phyloP scores from a whole-genome alignment of 1,140 invertebrate genomes.

The Melitaea cinxia region DNA sequence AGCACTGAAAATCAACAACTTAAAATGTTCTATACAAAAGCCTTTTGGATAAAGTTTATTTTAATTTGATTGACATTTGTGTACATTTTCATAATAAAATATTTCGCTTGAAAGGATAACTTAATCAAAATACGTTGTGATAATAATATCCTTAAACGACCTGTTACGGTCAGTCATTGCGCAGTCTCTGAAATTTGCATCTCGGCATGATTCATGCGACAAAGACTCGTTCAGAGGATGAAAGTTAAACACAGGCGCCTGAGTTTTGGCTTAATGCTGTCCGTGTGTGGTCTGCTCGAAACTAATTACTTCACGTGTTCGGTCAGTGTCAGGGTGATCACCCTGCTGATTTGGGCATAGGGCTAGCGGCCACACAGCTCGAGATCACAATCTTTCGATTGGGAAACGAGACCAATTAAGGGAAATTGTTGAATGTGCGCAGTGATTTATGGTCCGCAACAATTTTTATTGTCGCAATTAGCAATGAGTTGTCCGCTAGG shows the following conservation, averaged over 20 bases:
- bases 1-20: too few relatives aligned
- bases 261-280: slow-evolving; percentile 26
- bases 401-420: slow-evolving; percentile 68
- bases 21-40: too few relatives aligned
- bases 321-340: slow-evolving; percentile 66
- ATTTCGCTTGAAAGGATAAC: too few relatives aligned
- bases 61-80: background rate
- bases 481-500: slow-evolving; percentile 42
- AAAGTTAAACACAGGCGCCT: slow-evolving; percentile 48
- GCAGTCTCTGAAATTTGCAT: slow-evolving; percentile 26
- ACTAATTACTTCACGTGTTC: slow-evolving; percentile 60
- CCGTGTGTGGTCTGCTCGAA: slow-evolving; percentile 56
- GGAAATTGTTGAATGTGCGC: slow-evolving; percentile 62
- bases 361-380: slow-evolving; percentile 54
- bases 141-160: background rate
- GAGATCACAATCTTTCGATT: slow-evolving; percentile 62
- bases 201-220: slow-evolving; percentile 43
- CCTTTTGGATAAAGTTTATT: background rate
- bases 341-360: slow-evolving; percentile 51
- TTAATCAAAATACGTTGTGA: background rate
- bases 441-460: slow-evolving; percentile 56
- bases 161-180: slow-evolving; percentile 7
- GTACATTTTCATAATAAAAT: too few relatives aligned
- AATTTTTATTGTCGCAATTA: slow-evolving; percentile 57
- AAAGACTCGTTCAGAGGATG: slow-evolving; percentile 48